Base-by-base conservation (phyloP, 1,140 invertebrate species). In the Drosophila ercepeae region DNA sequence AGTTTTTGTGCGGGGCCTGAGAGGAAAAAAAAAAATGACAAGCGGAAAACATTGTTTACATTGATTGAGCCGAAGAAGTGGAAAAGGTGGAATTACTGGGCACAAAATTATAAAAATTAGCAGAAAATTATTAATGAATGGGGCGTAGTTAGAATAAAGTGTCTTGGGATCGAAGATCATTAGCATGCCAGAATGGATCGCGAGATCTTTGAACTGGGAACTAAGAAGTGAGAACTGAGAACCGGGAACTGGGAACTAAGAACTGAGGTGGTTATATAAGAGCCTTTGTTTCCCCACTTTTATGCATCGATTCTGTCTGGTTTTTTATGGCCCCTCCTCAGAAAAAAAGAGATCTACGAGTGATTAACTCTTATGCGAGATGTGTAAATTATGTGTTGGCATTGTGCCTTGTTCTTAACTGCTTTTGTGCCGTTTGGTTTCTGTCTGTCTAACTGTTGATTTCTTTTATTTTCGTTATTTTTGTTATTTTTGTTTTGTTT, bases 121-220 rank as follows among this genome's bases (percentile, higher is more conserved):
- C 69, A 73, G 69, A 69, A 73, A 73, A 73, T 73, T 73, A 73
- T 73, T 73, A 63, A 63, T 73, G 69, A 73, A 73, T 73, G 57
- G 49, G 68, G 57, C 14, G 69, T 73, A 32, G 49, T 63, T 51
- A 18, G 42, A 32, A n/a, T 45, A 34, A 52, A 51, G 48, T 51
- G 41, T 52, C 45, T 46, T 53, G 14, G 44, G 60, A 71, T 73
- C 57, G 60, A 70, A 58, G 64, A 69, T 51, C 25, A 73, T 73
- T 73, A 73, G 57, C 69, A 73, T 73, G 67, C 67, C 53, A 44
- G 44, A 21, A 42, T 9, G 11, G 55, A 46, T 32, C 14, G 14
- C 29, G 13, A 29, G 39, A 18, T 16, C 21, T 36, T 44, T 21
- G 9, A 61, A 61, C 19, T 6, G 27, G 41, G 29, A 34, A 61